Conservation (phyloP, 2,888 invertebrate genomes). For the Punctoribates punctum region DNA sequence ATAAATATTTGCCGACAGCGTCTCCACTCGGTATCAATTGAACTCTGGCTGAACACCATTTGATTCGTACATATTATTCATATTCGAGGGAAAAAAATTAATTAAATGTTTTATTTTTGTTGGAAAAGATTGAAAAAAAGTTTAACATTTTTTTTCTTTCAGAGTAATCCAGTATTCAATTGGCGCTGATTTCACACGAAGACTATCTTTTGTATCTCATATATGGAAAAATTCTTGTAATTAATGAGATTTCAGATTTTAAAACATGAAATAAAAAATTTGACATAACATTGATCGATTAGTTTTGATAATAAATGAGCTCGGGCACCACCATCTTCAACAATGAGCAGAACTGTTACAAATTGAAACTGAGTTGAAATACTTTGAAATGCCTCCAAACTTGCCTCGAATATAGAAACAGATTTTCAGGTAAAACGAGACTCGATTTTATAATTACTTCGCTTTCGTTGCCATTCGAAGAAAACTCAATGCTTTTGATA, state of each 20-base stretch:
- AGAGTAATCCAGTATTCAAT: neutral
- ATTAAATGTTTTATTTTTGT: too few species aligned
- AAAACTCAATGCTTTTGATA: too few species aligned
- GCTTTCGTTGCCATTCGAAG: neutral
- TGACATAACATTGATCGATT: constrained; percentile 10
- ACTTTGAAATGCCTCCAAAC: neutral
- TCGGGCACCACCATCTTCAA: neutral
- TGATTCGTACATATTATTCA: neutral
- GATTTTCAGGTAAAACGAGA: too few species aligned
- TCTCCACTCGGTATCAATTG: constrained; percentile 19
- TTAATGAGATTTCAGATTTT: neutral
- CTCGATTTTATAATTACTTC: neutral
- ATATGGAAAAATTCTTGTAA: neutral
- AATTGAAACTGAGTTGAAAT: neutral
- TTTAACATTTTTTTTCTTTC: neutral
- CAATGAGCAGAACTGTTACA: constrained; percentile 8
- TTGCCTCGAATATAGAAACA: neutral
- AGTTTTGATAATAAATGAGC: neutral
- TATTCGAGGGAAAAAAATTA: too few species aligned
- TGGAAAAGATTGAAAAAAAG: too few species aligned
- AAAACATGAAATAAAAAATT: neutral
- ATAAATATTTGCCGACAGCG: constrained; percentile 13
- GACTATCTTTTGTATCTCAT: neutral
- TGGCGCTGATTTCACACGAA: constrained; percentile 3
- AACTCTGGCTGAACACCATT: neutral